These are phyloP conservation scores for Ovis aries DNA, from an alignment of 2,113 vertebrate genomes.

Conservation along the genomic window DNA sequence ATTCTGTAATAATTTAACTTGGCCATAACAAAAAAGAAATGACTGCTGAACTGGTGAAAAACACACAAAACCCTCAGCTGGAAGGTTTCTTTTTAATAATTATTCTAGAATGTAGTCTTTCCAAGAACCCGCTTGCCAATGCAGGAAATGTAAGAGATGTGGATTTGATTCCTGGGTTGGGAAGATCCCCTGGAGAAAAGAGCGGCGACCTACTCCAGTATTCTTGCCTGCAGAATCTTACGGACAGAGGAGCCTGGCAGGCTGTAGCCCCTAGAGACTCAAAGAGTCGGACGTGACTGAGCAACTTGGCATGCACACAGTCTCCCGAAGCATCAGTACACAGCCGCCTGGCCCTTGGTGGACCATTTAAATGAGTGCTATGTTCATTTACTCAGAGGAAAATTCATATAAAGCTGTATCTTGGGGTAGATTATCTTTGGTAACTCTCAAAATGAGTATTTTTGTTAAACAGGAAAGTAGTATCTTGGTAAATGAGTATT, in stretches of 20 bases:
- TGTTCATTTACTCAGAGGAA: not conserved
- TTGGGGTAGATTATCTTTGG: not conserved
- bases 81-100: not conserved
- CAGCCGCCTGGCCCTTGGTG: not conserved
- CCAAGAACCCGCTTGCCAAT: rapidly evolving
- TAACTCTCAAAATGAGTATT: not conserved
- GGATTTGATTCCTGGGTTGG: not conserved
- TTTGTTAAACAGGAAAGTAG: not conserved
- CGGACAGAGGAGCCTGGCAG: not conserved
- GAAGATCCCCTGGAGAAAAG: not conserved
- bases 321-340: no score
- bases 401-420: not conserved
- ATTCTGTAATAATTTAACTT: not conserved
- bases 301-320: not conserved
- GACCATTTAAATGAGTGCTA: not conserved
- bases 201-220: not conserved
- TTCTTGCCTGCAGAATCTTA: not conserved
- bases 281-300: not conserved
- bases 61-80: not conserved
- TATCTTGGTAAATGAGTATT: not conserved
- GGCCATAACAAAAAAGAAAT: not conserved
- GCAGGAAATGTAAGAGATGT: not conserved
- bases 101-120: not conserved
- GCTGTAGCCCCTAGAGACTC: not conserved
- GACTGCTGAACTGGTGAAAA: not conserved